Percentiles rank a stretch among this genome's conserved stretches.
Conservation (phyloP, 2,888 invertebrate genomes). For the Loripinus fragilis region DNA sequence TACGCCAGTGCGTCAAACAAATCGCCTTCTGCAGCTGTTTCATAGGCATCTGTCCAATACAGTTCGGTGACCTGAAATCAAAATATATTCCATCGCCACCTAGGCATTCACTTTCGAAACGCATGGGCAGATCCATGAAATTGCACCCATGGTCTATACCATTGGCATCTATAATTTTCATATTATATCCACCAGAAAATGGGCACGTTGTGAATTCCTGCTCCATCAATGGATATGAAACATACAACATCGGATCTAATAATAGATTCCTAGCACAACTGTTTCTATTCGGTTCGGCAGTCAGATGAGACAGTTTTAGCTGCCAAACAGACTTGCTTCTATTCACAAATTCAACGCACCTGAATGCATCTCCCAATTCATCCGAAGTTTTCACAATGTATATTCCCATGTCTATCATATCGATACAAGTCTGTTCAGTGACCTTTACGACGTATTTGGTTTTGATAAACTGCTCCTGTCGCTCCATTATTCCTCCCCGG, state of each 20-base stretch:
- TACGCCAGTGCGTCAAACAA: constrained; percentile 70
- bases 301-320: constrained; percentile 59
- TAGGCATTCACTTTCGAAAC: constrained; percentile 77
- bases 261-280: constrained; percentile 62
- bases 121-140: constrained; percentile 75
- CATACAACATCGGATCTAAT: constrained; percentile 72
- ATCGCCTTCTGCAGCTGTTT: constrained; percentile 63
- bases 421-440: constrained; percentile 32
- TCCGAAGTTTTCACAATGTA: constrained; percentile 32
- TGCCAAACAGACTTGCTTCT: constrained; percentile 64
- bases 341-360: constrained; percentile 53
- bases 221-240: constrained; percentile 59
- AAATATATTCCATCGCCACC: constrained; percentile 75
- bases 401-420: constrained; percentile 39
- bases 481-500: constrained; percentile 42
- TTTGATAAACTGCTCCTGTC: constrained; percentile 45
- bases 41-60: constrained; percentile 66
- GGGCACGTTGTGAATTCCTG: constrained; percentile 70
- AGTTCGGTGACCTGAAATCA: constrained; percentile 69
- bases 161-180: constrained; percentile 67
- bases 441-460: constrained; percentile 26
- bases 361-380: constrained; percentile 25
- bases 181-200: constrained; percentile 76
- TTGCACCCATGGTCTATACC: constrained; percentile 72
- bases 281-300: constrained; percentile 34